phyloP scores from a whole-genome alignment of 2,888 invertebrate species.

The Trichopoda pennipes region DNA sequence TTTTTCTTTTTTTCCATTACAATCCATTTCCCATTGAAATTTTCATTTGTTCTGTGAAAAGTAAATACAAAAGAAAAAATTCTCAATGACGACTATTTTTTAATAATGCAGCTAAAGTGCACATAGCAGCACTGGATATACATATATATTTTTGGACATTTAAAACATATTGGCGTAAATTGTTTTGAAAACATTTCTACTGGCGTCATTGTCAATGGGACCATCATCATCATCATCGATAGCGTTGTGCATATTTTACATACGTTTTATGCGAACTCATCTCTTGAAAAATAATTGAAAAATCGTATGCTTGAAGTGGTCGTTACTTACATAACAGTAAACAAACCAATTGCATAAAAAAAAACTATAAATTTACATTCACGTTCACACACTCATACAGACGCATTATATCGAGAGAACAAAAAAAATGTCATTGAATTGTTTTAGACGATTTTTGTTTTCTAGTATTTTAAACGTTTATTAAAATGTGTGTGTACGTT shows the following conservation, averaged over 20 bases:
- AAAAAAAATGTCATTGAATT: background rate
- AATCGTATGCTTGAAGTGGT: background rate
- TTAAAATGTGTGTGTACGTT: slow-evolving; percentile 5
- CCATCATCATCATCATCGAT: slow-evolving; percentile 5
- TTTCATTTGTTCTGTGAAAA: background rate
- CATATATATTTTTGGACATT: background rate
- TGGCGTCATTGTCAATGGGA: slow-evolving; percentile 19
- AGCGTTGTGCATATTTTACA: slow-evolving; percentile 17
- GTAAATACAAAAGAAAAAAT: background rate
- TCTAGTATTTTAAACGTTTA: slow-evolving; percentile 2
- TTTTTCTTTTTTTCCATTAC: background rate
- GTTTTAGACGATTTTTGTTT: background rate
- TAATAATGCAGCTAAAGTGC: background rate
- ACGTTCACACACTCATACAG: background rate
- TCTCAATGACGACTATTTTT: background rate
- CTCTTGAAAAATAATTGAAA: slow-evolving; percentile 8
- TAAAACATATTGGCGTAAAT: slow-evolving; percentile 34
- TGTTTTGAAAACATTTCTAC: slow-evolving; percentile 42
- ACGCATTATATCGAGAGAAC: background rate
- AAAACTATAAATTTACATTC: background rate
- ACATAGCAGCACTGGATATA: too few species aligned
- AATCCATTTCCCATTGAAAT: background rate
- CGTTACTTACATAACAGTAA: slow-evolving; percentile 7
- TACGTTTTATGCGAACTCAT: slow-evolving; percentile 11
- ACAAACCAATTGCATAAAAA: slow-evolving; percentile 44